Conservation (phyloP, 1,140 invertebrate genomes). For the Orussus abietinus region DNA sequence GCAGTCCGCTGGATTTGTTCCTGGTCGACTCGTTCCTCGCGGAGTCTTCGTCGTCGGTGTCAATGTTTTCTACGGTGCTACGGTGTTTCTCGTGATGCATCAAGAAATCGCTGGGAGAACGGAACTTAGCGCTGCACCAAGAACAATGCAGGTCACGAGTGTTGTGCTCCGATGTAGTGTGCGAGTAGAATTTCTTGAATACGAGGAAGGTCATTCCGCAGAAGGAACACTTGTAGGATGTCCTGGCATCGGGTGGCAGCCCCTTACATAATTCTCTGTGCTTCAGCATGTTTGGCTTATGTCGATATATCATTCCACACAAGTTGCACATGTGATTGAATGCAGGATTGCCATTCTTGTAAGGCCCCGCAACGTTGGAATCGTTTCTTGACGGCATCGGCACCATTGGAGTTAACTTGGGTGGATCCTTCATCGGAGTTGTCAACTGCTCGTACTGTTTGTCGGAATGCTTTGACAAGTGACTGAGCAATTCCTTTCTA, state of each 20-base stretch:
- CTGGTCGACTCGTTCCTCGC: too few species aligned
- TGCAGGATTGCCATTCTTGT: conserved; percentile 41
- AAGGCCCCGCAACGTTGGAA: conserved; percentile 23
- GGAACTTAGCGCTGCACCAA: conserved; percentile 24
- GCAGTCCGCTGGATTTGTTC: too few species aligned
- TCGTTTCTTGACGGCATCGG: conserved; percentile 7
- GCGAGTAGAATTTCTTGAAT: conserved; percentile 44
- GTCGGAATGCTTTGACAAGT: conserved; percentile 40
- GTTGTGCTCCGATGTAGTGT: conserved; percentile 34
- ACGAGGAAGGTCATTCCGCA: conserved; percentile 45
- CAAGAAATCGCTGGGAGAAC: conserved; percentile 31
- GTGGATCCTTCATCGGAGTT: conserved; percentile 14
- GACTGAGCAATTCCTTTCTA: conserved; percentile 39
- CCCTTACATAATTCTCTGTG: conserved; percentile 35
- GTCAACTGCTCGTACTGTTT: conserved; percentile 35
- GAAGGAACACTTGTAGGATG: conserved; percentile 38
- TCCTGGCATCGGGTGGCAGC: conserved; percentile 27
- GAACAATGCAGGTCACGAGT: conserved; percentile 39
- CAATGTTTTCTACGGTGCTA: background rate
- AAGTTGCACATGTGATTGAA: conserved; percentile 44
- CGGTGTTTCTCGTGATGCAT: conserved; percentile 38
- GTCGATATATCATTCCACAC: conserved; percentile 50
- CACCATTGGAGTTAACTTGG: conserved; percentile 28
- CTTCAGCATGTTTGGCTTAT: conserved; percentile 43
- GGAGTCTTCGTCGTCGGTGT: background rate